Percentiles rank a stretch among this genome's conserved stretches.
phyloP scores from a whole-genome alignment of 2,797 vertebrate species.

The Petrocephalus sullivani region DNA sequence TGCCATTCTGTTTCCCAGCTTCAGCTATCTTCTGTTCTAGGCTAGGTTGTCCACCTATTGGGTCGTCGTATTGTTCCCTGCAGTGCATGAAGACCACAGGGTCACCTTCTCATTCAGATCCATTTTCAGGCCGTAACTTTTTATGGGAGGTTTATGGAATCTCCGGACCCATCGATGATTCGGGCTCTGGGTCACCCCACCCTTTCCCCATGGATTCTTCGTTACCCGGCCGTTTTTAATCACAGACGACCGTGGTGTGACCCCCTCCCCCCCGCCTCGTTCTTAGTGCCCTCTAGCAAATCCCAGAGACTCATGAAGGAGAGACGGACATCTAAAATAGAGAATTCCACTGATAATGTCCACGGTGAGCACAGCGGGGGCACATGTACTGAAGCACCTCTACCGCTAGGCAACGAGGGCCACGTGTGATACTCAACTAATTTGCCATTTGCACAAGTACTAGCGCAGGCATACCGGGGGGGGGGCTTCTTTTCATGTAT shows the following conservation, averaged over 20 bases:
- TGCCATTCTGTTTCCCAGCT: not conserved
- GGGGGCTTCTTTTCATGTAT: not conserved
- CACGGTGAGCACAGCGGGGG: not conserved
- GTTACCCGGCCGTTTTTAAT: constrained; percentile 28
- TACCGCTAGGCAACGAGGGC: not conserved
- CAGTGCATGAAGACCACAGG: not conserved
- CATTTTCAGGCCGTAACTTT: constrained; percentile 41
- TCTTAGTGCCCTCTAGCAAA: not conserved
- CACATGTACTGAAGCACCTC: not conserved
- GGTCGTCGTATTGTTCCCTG: not conserved
- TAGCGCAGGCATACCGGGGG: not conserved
- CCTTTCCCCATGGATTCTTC: constrained; percentile 31
- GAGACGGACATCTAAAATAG: constrained; percentile 15
- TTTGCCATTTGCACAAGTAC: not conserved
- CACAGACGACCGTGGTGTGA: not conserved
- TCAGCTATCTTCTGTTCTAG: not conserved
- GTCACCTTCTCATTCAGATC: constrained; percentile 15
- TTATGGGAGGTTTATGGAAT: constrained; percentile 45
- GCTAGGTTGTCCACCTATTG: not conserved
- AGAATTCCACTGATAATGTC: not conserved
- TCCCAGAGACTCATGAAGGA: not conserved
- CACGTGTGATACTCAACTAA: not conserved
- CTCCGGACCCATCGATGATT: constrained; percentile 41
- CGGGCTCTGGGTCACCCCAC: not conserved
- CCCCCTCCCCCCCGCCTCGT: not conserved